phyloP scores from a whole-genome alignment of 2,113 vertebrate species.

The Aleadryas rufinucha region DNA sequence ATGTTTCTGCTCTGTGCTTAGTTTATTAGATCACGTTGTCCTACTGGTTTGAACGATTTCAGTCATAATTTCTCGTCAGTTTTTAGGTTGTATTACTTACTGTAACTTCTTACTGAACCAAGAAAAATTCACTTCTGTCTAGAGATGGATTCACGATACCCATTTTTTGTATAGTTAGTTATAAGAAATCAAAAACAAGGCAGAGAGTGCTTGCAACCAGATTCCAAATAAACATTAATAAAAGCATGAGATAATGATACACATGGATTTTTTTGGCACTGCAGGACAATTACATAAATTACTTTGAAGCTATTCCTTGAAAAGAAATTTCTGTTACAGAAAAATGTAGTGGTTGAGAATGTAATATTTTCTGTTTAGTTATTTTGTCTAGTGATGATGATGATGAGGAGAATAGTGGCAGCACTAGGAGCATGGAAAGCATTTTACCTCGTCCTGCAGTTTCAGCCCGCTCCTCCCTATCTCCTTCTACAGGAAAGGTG shows the following conservation, averaged over 20 bases:
- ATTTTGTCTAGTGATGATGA: constrained; percentile 93
- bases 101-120: not conserved
- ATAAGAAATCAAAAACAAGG: not conserved
- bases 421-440: constrained; percentile 84
- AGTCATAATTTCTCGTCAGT: not conserved
- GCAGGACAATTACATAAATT: not conserved
- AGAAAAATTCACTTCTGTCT: not conserved
- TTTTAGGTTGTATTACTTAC: not conserved
- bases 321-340: constrained; percentile 7
- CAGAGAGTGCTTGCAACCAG: not conserved
- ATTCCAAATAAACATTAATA: not conserved
- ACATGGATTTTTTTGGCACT: not conserved
- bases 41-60: not conserved
- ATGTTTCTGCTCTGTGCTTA: not conserved
- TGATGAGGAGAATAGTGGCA: constrained; percentile 84
- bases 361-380: constrained; percentile 77
- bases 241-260: not conserved
- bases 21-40: not conserved
- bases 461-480: constrained; percentile 93
- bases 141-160: not conserved
- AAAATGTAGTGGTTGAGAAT: constrained; percentile 46
- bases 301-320: not conserved
- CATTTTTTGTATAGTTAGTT: not conserved
- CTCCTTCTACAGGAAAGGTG: constrained; percentile 87
- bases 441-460: constrained; percentile 89